These are phyloP conservation scores for Gobio occitaniae DNA, from an alignment of 2,797 vertebrate genomes.

Conservation along the genomic window DNA sequence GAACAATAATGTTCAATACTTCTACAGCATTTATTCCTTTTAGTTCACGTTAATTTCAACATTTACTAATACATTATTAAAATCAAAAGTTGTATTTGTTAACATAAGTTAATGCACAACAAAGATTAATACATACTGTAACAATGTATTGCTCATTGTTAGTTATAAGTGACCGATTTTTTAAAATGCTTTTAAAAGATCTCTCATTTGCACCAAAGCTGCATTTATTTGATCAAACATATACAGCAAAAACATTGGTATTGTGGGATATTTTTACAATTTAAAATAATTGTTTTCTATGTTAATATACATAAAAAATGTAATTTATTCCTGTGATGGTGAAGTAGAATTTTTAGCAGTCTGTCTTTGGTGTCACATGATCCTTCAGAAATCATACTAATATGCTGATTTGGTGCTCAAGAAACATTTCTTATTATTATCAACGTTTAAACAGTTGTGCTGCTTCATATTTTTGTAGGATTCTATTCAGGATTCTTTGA, in stretches of 20 bases:
- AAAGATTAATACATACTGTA: too few species aligned
- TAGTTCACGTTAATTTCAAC: too few species aligned
- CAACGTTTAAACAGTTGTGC: neutral
- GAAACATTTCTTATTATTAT: neutral
- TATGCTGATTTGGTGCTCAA: neutral
- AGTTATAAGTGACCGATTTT: too few species aligned
- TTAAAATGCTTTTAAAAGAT: neutral
- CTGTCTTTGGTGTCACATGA: neutral
- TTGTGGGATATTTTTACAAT: neutral
- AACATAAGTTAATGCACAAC: too few species aligned
- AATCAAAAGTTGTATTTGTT: too few species aligned
- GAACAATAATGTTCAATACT: too few species aligned
- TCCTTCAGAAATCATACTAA: neutral
- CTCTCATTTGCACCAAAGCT: neutral
- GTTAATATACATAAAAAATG: neutral
- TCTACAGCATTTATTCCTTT: too few species aligned
- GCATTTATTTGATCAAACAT: constrained; percentile 11
- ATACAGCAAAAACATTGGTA: neutral
- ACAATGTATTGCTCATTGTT: too few species aligned
- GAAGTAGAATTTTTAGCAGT: neutral
- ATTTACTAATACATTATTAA: too few species aligned
- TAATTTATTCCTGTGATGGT: neutral
- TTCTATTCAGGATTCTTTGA: neutral
- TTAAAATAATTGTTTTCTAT: neutral
- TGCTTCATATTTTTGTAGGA: neutral